Evolutionary conservation across 2,113 vertebrate species (phyloP).

Genomic region (Illadopsis cleaveri): DNA sequence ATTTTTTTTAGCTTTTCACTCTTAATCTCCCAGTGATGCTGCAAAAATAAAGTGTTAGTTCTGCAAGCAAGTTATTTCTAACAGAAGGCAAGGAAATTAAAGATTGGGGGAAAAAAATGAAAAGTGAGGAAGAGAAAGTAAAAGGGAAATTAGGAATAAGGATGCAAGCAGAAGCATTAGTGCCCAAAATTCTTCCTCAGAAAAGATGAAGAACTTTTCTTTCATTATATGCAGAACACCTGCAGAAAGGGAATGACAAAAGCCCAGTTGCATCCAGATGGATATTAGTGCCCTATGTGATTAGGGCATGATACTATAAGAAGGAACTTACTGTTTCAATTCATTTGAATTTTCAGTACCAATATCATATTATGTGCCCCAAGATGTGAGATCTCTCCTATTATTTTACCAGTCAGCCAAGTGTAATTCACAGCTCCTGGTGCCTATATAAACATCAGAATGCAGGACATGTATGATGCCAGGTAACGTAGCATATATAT

Average conservation of each 20-base stretch:
- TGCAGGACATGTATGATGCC: neutral
- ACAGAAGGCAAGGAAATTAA: neutral
- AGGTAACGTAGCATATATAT: neutral
- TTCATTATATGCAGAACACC: neutral
- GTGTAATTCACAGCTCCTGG: neutral
- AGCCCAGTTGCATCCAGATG: neutral
- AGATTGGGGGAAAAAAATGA: accelerated
- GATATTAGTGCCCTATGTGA: neutral
- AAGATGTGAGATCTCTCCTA: neutral
- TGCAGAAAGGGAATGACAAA: neutral
- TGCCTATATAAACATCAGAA: neutral
- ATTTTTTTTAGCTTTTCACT: neutral
- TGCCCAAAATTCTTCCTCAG: neutral
- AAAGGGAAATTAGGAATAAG: neutral
- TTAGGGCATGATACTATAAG: neutral
- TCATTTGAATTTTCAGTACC: neutral
- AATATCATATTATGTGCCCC: neutral
- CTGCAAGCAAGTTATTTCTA: neutral
- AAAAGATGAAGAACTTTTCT: neutral
- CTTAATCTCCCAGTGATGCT: neutral
- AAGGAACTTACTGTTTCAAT: neutral
- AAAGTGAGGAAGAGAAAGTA: neutral
- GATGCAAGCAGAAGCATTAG: neutral
- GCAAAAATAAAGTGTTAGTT: neutral
- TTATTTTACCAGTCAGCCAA: neutral